Base-by-base conservation (phyloP, 2,113 vertebrate species). In the Heterotilapia buettikoferi region DNA sequence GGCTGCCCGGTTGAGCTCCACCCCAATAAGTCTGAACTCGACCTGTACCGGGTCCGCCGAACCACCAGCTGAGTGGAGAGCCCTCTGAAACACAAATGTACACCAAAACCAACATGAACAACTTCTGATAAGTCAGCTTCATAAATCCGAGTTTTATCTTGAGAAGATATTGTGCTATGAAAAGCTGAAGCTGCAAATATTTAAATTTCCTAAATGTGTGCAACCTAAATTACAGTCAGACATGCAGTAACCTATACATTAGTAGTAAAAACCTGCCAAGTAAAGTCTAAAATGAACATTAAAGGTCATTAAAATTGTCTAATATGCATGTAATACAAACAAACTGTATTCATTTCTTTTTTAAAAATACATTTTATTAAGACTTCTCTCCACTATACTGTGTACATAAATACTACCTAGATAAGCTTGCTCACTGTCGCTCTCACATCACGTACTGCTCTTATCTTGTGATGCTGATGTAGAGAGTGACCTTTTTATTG, bases 1-100 rank as follows among this genome's bases (percentile, higher is more conserved):
- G 94, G 87, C 94, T 96, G 63, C 92, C 94, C 0, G 96, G 96
- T 6, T 94, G 84, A n/a, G 96, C 94, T 12, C 96, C 96, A 1
- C 95, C 96, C 96, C 96, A 97, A 36, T 96, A 96, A 2, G 92
- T 92, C 92, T 96, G 96, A 4, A 93, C 66, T 2, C 76, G 90
- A 5, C 95, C 96, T 0, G 92, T 1, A 29, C 89, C 53, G 0
- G 90, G 79, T 31, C 95, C 89, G 0, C 96, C 95, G 26, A 95
- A 29, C 96, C 96, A 97, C 96, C 96, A 97, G 92, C 93, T 96
- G 90, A 95, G 95, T 0, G 96, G 95, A 7, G 95, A 88, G 1
- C 96, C 96, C 45, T 96, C 96, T 97, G 93, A 38, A 91, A 92
- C 14, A 84, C 56, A 91, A 7, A 26, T 16, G 26, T 38, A 29